Base-by-base conservation (phyloP, 2,888 invertebrate species). In the Caprella mutica region DNA sequence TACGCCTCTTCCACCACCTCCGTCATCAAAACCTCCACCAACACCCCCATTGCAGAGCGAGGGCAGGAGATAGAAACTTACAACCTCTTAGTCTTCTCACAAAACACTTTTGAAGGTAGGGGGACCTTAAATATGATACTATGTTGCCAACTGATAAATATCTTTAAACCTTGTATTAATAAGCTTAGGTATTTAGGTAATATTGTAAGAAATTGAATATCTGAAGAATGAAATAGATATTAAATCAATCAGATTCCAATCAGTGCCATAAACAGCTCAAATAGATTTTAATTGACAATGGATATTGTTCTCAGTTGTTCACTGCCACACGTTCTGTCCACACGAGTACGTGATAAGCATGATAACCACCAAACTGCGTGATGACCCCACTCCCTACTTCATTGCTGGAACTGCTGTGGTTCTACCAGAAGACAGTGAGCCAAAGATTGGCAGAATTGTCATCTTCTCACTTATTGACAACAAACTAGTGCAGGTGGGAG, bases 401-500 rank as follows among this genome's bases (percentile, higher is more conserved):
- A 82, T 96, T 17, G 86, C 94, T 23, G 97, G 97, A 57, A 97
- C 97, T 0, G 93, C 93, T 2, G 76, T 91, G 52, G 84, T 97
- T 4, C 86, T 90, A 74, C 89, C 92, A 0, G 97, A 98, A 70
- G 98, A 98, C 70, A 84, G 90, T 0, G 97, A 97, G 71, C 92
- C 96, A 0, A 94, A 88, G 73, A 82, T 85, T 40, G 65, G 65
- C 9, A 55, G 65, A 14, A 63, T 65, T 23, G 63, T 96, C 29
- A 78, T 97, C 55, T 96, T 93, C 76, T 86, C 89, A 65, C 96
- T 74, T 67, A 65, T 68, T 26, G 94, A 96, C 67, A 86, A 89
- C 61, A 89, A 90, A 71, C 74, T 90, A 26, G 78, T 77, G 1
- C 86, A 86, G 70, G 81, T 94, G 1, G 86, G 89, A 0, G 97